Base-by-base conservation (phyloP, 2,888 invertebrate species). In the Augochlorella aurata region DNA sequence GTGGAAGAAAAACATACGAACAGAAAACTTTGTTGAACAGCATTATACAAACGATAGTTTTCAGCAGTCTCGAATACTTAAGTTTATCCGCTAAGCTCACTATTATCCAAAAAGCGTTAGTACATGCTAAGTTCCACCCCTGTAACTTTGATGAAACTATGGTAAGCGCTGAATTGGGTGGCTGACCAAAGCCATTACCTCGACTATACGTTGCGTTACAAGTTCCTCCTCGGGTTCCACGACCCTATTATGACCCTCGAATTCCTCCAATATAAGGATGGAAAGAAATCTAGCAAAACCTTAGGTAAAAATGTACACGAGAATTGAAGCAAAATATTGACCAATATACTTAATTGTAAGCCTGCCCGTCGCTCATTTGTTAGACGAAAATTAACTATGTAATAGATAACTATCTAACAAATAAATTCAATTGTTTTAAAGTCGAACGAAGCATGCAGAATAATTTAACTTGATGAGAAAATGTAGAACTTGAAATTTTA, bases 121-220 rank as follows among this genome's bases (percentile, higher is more conserved):
- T 29, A 63, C 18, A 18, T 18, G 38, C 38, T 38, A 0, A 63
- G 29, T 29, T 24, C 21, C 58, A n/a, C n/a, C n/a, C 2, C 5
- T n/a, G 44, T 44, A 38, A 65, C 65, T 65, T 44, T 44, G 44
- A 65, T 44, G 44, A n/a, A 44, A 44, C 65, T n/a, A 44, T 44
- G 44, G 65, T 65, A 44, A 65, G 44, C 65, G 44, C 10, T 12
- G 12, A 44, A 65, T 65, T 65, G 38, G n/a, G 44, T 18, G 65
- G 44, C 44, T 65, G 65, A 44, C 18, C 44, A 44, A 63, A 63
- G n/a, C n/a, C 63, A 63, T 44, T 65, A 65, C 44, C 65, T 44
- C 44, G n/a, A 21, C 44, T 44, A n/a, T 44, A 38, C 12, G 38
- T 21, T 38, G 5, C 44, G 44, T 65, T 18, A 18, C 44, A 44